Conservation (phyloP, 2,888 invertebrate species). For the Macrophya annulata region DNA sequence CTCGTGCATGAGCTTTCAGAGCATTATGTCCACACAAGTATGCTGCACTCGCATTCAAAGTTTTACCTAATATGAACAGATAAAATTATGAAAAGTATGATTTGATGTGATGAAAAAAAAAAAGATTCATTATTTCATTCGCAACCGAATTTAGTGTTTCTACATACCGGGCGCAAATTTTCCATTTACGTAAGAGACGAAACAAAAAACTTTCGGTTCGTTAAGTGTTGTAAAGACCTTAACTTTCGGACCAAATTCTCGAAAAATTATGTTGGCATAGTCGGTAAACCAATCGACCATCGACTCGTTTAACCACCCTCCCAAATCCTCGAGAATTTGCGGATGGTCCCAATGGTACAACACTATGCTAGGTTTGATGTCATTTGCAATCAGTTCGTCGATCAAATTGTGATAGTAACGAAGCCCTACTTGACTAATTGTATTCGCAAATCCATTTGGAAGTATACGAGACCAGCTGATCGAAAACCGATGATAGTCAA, state of each 20-base stretch:
- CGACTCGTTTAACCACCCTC: constrained; percentile 86
- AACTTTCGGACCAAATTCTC: constrained; percentile 84
- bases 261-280: constrained; percentile 83
- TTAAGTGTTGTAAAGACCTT: constrained; percentile 89
- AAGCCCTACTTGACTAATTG: constrained; percentile 87
- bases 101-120: too few species aligned
- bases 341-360: constrained; percentile 83
- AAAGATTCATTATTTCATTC: neutral
- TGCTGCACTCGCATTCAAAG: constrained; percentile 75
- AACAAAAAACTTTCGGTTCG: constrained; percentile 85
- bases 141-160: neutral
- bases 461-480: constrained; percentile 69
- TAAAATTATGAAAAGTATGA: neutral
- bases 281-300: constrained; percentile 85
- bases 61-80: neutral
- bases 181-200: constrained; percentile 81
- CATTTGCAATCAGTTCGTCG: constrained; percentile 83
- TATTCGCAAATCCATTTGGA: constrained; percentile 77
- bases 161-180: constrained; percentile 67
- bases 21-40: constrained; percentile 88
- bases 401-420: constrained; percentile 90
- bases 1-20: constrained; percentile 87
- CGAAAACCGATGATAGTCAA: constrained; percentile 64
- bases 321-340: constrained; percentile 84
- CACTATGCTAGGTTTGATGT: constrained; percentile 83